These are phyloP conservation scores for Eleginops maclovinus DNA, from an alignment of 2,113 vertebrate genomes.

Conservation along the genomic window DNA sequence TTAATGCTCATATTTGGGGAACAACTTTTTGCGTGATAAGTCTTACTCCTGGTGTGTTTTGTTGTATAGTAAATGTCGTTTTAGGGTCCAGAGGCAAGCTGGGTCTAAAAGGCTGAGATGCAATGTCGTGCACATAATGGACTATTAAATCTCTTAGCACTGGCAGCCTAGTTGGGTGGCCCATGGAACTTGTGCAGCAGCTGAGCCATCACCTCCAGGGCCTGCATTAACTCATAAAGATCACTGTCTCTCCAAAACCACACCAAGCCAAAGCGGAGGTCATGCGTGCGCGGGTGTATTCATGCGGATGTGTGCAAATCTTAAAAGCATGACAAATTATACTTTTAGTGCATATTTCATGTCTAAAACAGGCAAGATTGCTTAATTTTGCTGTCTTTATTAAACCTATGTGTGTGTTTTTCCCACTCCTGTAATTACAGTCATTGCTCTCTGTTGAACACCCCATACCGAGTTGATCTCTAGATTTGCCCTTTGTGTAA, in stretches of 20 bases:
- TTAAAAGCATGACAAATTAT: slow-evolving; percentile 42
- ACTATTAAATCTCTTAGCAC: slow-evolving; percentile 57
- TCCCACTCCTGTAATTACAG: slow-evolving; percentile 71
- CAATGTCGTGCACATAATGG: slow-evolving; percentile 43
- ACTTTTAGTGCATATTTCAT: slow-evolving; percentile 54
- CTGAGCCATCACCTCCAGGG: slow-evolving; percentile 76
- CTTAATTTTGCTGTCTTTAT: slow-evolving; percentile 42
- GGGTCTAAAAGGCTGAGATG: slow-evolving; percentile 34
- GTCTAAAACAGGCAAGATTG: slow-evolving; percentile 28
- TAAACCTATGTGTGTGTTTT: slow-evolving; percentile 38
- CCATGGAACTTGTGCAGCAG: slow-evolving; percentile 60
- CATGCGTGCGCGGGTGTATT: slow-evolving; percentile 3
- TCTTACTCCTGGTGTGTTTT: slow-evolving; percentile 30
- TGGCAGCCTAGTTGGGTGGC: slow-evolving; percentile 71
- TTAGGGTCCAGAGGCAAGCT: slow-evolving; percentile 46
- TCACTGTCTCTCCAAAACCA: slow-evolving; percentile 70
- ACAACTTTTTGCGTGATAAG: slow-evolving; percentile 39
- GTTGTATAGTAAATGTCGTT: slow-evolving; percentile 42
- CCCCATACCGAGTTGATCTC: slow-evolving; percentile 72
- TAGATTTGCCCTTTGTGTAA: slow-evolving; percentile 66
- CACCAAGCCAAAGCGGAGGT: slow-evolving; percentile 43
- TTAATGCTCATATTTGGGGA: slow-evolving; percentile 24
- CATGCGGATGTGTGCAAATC: slow-evolving; percentile 6
- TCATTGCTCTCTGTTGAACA: slow-evolving; percentile 72
- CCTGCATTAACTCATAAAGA: slow-evolving; percentile 75